Percentiles rank a stretch among this genome's conserved stretches.
These are phyloP conservation scores for Varanus komodoensis DNA, from an alignment of 2,113 vertebrate genomes.

Conservation along the genomic window DNA sequence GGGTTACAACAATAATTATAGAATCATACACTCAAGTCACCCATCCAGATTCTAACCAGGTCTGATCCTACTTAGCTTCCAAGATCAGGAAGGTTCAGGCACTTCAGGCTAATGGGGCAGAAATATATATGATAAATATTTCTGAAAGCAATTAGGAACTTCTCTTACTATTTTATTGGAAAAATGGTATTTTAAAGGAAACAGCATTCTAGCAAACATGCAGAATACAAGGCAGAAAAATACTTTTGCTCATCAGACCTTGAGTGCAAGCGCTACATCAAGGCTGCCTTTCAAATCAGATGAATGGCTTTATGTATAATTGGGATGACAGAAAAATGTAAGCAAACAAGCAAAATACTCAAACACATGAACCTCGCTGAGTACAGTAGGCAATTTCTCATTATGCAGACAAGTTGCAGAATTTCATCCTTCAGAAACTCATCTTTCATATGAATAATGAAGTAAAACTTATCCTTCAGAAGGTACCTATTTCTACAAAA, in stretches of 20 bases:
- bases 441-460: too few species aligned
- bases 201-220: slow-evolving; percentile 45
- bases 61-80: too few species aligned
- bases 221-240: slow-evolving; percentile 48
- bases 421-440: too few species aligned
- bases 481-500: neutral
- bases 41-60: too few species aligned
- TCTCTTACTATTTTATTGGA: slow-evolving; percentile 20
- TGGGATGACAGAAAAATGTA: neutral
- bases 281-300: neutral
- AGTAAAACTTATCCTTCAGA: neutral
- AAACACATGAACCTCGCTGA: neutral
- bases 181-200: slow-evolving; percentile 30
- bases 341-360: neutral
- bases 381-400: neutral
- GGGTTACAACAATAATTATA: too few species aligned
- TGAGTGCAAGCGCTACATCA: slow-evolving; percentile 17
- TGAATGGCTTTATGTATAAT: neutral
- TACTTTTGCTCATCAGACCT: slow-evolving; percentile 5
- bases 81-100: too few species aligned
- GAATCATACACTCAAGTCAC: too few species aligned
- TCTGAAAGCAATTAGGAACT: slow-evolving; percentile 17
- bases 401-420: neutral
- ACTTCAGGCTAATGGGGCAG: neutral
- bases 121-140: neutral